Evolutionary conservation across 2,797 vertebrate species (phyloP), one percentile per base, ranked within the genome.

Genomic region (Lithobates sylvaticus): DNA sequence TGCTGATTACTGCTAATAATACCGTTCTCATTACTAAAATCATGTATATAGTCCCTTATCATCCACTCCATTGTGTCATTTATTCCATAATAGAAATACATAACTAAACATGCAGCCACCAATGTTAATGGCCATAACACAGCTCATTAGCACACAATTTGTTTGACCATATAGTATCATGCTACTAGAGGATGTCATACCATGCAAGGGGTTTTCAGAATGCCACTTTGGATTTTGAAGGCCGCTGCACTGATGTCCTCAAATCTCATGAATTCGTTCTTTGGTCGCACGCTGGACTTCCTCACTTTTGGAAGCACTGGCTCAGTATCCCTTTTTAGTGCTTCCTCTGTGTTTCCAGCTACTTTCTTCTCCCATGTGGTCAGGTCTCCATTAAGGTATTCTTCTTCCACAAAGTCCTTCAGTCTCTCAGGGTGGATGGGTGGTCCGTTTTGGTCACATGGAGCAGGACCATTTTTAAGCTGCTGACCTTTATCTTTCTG

Each of bases 121-220:
- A 7, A 23, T 61, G 21, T 1, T 61, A 13, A 2, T 61, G 54
- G 54, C 54, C 21, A 61, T 61, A 61, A n/a, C 54, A 23, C 50
- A 54, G 13, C 16, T 16, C 50, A 50, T 50, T 50, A 15, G 12
- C 12, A 3, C 13, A 50, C 42, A 47, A 54, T 23, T 61, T 61
- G 10, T 18, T 7, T 67, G 1, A 27, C 65, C 16, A 67, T 67
- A 26, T 3, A 5, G 64, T 15, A 67, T 26, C 4, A 0, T 34
- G 70, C 39, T 42, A 39, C 3, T 39, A 72, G 27, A 18, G n/a
- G 32, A 21, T 39, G 4, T 76, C 85, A 2, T 96, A 98, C 97
- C 91, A 93, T 97, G 91, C 97, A 98, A 13, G 97, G 97, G 0
- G 97, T 97, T 93, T 96, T 97, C 94, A 96, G 96, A 26, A 98